Conservation (phyloP, 2,113 vertebrate species). For the Pseudonaja textilis region DNA sequence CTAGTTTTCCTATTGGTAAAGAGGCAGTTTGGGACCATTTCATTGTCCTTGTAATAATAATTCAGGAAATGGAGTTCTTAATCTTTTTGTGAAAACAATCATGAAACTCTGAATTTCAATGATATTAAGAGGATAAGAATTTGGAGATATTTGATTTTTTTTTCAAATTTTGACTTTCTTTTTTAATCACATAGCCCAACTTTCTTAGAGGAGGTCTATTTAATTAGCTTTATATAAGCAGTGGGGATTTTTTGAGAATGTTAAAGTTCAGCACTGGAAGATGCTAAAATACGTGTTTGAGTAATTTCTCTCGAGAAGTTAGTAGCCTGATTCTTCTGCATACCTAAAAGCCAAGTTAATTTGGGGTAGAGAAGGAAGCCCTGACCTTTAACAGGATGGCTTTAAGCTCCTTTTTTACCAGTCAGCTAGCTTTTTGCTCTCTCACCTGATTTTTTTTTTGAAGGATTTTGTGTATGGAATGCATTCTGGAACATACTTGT, state of each 20-base stretch:
- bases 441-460: slow-evolving; percentile 69
- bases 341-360: slow-evolving; percentile 60
- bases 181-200: slow-evolving; percentile 15
- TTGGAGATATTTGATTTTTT: slow-evolving; percentile 12
- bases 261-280: slow-evolving; percentile 48
- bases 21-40: background rate
- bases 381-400: slow-evolving; percentile 45
- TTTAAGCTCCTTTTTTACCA: slow-evolving; percentile 43
- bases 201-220: slow-evolving; percentile 42
- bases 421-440: slow-evolving; percentile 60
- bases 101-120: background rate
- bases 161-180: background rate
- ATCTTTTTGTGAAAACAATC: background rate
- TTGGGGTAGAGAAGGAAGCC: slow-evolving; percentile 62
- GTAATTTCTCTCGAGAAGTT: slow-evolving; percentile 62
- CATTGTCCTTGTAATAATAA: background rate
- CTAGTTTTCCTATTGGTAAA: background rate
- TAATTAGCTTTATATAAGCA: slow-evolving; percentile 23
- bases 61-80: background rate
- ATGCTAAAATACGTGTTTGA: slow-evolving; percentile 44
- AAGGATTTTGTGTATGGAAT: slow-evolving; percentile 63
- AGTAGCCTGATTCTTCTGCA: slow-evolving; percentile 57
- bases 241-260: slow-evolving; percentile 33
- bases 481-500: slow-evolving; percentile 62
- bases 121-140: background rate